Evolutionary conservation across 2,888 invertebrate species (phyloP).

Genomic region (Steromphala cineraria): DNA sequence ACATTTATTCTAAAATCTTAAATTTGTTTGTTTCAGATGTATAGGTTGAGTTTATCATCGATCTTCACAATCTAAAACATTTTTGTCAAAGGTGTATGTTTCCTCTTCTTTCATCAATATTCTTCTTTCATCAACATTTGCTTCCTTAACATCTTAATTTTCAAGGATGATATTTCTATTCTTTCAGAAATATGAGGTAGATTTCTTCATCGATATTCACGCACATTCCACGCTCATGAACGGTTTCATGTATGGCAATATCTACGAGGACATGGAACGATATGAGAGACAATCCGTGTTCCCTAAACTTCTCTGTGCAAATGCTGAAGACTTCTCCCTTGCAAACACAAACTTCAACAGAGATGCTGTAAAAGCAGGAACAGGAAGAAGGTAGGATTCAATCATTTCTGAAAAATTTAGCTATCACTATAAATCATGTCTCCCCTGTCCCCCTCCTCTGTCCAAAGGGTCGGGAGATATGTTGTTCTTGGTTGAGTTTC

Average conservation of each 20-base stretch:
- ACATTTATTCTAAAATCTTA: too few relatives aligned
- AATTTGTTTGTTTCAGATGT: too few relatives aligned
- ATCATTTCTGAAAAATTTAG: background rate
- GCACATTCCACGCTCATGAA: constrained; percentile 94
- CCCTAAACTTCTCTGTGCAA: constrained; percentile 91
- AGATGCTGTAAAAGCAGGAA: constrained; percentile 89
- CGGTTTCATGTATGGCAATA: constrained; percentile 94
- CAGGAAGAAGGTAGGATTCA: constrained; percentile 85
- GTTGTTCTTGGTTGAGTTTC: too few relatives aligned
- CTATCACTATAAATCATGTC: too few relatives aligned
- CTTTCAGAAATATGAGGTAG: constrained; percentile 83
- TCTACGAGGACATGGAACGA: constrained; percentile 74
- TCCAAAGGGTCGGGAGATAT: too few relatives aligned
- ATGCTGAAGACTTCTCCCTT: constrained; percentile 91
- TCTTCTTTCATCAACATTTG: too few relatives aligned
- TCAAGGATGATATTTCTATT: constrained; percentile 8
- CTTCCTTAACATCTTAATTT: too few relatives aligned
- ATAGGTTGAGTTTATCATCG: too few relatives aligned
- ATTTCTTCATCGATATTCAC: constrained; percentile 96
- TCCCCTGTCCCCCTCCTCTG: too few relatives aligned
- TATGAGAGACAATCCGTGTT: constrained; percentile 96
- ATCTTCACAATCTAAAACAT: too few relatives aligned
- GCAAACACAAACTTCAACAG: constrained; percentile 94
- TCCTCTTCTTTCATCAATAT: too few relatives aligned
- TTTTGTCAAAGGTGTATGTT: too few relatives aligned